These are phyloP conservation scores for Nyctereutes procyonoides DNA, from an alignment of 2,113 vertebrate species.

Conservation along the genomic window DNA sequence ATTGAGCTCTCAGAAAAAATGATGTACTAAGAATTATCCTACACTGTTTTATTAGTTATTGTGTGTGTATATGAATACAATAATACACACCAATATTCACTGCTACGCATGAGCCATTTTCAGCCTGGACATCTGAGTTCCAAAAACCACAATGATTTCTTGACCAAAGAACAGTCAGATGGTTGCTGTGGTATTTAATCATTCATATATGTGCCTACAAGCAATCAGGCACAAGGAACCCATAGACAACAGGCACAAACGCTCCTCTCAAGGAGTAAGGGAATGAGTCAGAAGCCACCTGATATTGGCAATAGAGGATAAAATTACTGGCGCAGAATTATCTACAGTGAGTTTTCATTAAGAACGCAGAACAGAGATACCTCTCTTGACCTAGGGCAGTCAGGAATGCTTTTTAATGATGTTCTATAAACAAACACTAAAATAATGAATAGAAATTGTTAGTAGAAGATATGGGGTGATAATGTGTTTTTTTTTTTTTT, in stretches of 20 bases:
- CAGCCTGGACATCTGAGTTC: slow-evolving; percentile 22
- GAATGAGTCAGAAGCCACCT: not conserved
- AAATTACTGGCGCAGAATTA: not conserved
- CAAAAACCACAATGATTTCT: slow-evolving; percentile 30
- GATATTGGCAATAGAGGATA: not conserved
- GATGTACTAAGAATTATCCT: not conserved
- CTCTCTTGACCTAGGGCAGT: not conserved
- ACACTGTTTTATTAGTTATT: not conserved
- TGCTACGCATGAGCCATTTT: not conserved
- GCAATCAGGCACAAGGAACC: slow-evolving; percentile 29
- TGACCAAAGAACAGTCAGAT: not conserved
- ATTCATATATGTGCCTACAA: slow-evolving; percentile 16
- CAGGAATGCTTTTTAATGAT: not conserved
- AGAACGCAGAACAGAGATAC: not conserved
- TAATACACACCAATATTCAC: not conserved
- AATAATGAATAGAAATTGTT: slow-evolving; percentile 23
- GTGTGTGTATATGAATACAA: not conserved
- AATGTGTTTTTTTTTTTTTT: not conserved
- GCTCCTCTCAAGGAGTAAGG: not conserved
- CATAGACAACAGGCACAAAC: not conserved
- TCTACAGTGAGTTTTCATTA: not conserved
- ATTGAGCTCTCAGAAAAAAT: not conserved
- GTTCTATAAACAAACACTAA: not conserved
- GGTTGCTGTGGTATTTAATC: not conserved
- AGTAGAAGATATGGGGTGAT: not conserved